Evolutionary conservation across 2,888 invertebrate genomes (phyloP).

Genomic region (Linyphia triangularis): DNA sequence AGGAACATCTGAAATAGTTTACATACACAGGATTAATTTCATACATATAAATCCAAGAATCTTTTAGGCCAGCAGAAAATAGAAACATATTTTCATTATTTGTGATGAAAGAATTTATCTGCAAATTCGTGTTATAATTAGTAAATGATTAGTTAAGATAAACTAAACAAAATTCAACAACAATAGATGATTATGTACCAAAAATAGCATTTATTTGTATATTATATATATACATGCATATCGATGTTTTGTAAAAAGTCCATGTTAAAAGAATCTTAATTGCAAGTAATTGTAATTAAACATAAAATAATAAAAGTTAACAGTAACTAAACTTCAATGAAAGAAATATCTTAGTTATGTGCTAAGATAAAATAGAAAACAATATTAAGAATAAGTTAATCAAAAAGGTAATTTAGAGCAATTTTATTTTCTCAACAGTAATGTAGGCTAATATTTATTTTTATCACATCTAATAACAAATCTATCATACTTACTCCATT

Average conservation of each 20-base stretch:
- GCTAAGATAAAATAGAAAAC: neutral
- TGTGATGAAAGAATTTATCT: conserved; percentile 37
- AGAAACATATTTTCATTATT: conserved; percentile 33
- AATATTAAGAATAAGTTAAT: neutral
- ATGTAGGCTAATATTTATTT: neutral
- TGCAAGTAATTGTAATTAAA: no score
- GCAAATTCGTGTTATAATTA: neutral
- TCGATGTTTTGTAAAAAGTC: no score
- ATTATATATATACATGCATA: no score
- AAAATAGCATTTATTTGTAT: no score
- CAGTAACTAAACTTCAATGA: neutral
- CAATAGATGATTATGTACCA: no score
- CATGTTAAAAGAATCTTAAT: no score
- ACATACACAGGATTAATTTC: conserved; percentile 56
- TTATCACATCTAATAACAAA: neutral
- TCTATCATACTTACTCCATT: conserved; percentile 45
- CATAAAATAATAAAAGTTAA: neutral
- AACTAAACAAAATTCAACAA: no score
- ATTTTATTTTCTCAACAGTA: neutral
- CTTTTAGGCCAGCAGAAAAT: conserved; percentile 58
- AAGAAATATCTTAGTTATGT: no score
- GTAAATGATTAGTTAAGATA: neutral
- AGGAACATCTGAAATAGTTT: neutral
- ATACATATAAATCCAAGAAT: conserved; percentile 67
- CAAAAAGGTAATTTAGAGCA: neutral